Conservation (phyloP, 2,113 vertebrate species). For the Atractosteus spatula region DNA sequence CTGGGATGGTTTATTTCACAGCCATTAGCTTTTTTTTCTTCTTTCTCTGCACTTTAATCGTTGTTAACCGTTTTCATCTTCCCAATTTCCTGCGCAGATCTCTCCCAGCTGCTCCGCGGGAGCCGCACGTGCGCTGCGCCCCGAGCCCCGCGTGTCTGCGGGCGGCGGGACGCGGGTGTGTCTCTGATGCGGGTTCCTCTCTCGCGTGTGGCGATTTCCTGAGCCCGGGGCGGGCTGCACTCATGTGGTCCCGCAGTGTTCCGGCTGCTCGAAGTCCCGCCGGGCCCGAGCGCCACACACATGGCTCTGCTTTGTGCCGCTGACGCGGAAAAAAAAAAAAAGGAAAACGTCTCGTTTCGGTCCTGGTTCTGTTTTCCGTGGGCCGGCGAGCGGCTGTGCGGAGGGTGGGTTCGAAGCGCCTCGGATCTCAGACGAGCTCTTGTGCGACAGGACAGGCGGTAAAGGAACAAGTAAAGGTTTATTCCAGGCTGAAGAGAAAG, state of each 20-base stretch:
- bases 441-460: not conserved
- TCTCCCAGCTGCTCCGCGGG: constrained; percentile 40
- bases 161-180: constrained; percentile 47
- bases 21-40: not conserved
- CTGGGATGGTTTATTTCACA: not conserved
- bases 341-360: constrained; percentile 23
- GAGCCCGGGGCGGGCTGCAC: constrained; percentile 37
- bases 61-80: constrained; percentile 29
- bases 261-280: constrained; percentile 35
- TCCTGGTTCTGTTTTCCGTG: not conserved
- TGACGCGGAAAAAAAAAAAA: constrained; percentile 9
- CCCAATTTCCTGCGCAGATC: constrained; percentile 16
- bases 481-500: not conserved
- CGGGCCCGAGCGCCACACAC: constrained; percentile 2
- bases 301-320: constrained; percentile 10
- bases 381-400: constrained; percentile 33
- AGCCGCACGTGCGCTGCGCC: constrained; percentile 56
- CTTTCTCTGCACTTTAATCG: not conserved
- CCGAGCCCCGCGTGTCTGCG: constrained; percentile 40
- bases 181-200: constrained; percentile 47
- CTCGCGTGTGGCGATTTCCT: constrained; percentile 61
- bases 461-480: no score
- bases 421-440: constrained; percentile 45
- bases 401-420: constrained; percentile 46
- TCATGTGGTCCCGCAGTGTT: constrained; percentile 52